Evolutionary conservation across 2,888 invertebrate genomes (phyloP).

Genomic region (Troilus luridus): DNA sequence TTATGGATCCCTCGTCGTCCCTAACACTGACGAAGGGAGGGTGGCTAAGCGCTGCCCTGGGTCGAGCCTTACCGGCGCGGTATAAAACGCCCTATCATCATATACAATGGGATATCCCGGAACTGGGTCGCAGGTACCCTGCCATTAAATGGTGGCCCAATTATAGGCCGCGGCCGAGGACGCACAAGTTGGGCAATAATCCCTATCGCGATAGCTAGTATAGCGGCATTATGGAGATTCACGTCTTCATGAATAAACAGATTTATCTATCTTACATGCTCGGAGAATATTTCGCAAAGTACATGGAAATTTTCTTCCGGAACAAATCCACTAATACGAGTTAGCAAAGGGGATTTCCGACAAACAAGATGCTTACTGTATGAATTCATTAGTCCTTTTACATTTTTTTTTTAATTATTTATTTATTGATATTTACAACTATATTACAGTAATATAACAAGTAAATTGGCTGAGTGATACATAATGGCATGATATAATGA

Average conservation of each 20-base stretch:
- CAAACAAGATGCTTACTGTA: neutral
- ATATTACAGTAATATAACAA: too few relatives aligned
- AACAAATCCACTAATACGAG: neutral
- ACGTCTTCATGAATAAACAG: conserved; percentile 30
- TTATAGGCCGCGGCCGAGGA: neutral
- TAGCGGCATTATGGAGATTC: conserved; percentile 10
- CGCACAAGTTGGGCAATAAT: neutral
- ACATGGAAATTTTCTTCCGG: neutral
- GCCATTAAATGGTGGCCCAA: neutral
- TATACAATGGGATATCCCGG: neutral
- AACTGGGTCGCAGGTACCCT: neutral
- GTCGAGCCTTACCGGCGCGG: neutral
- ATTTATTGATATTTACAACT: too few relatives aligned
- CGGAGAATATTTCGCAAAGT: neutral
- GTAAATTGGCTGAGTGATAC: too few relatives aligned
- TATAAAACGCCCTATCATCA: neutral
- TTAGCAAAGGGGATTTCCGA: neutral
- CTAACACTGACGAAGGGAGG: conserved; percentile 23
- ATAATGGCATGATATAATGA: too few relatives aligned
- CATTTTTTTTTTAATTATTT: too few relatives aligned
- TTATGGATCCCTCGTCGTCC: conserved; percentile 35
- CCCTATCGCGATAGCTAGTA: neutral
- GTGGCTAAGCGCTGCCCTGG: neutral
- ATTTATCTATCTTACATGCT: neutral
- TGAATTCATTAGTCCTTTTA: neutral